Evolutionary conservation across 30 jellyfish, hydroid and myxozoan genomes (phyloP).

Genomic region (Turritopsis dohrnii): DNA sequence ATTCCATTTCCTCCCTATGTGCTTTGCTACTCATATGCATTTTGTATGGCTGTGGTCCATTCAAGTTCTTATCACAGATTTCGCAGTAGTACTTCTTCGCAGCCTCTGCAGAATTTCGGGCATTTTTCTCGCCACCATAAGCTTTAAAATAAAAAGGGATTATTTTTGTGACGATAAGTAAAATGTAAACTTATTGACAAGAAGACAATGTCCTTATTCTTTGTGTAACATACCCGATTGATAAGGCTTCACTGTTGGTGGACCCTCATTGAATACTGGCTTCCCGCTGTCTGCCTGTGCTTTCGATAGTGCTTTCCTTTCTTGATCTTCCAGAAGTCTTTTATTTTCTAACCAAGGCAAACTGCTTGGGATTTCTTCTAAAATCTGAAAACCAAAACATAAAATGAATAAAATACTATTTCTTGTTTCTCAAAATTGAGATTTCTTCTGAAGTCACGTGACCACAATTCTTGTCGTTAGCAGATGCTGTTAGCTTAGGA

Average conservation of each 20-base stretch:
- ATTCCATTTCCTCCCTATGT: conserved; percentile 83
- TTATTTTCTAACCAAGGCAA: conserved; percentile 91
- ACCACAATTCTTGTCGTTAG: too few species aligned
- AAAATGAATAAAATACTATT: too few species aligned
- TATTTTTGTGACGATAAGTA: too few species aligned
- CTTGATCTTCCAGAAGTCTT: conserved; percentile 55
- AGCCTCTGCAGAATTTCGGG: conserved; percentile 23
- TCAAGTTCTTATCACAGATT: conserved; percentile 62
- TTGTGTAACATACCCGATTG: conserved; percentile 35
- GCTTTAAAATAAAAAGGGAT: conserved; percentile 27
- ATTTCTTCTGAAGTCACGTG: too few species aligned
- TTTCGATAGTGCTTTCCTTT: conserved; percentile 15
- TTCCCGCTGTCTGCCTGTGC: conserved; percentile 12
- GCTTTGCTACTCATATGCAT: conserved; percentile 82
- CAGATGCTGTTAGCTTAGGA: too few species aligned
- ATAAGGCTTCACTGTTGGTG: conserved; percentile 22
- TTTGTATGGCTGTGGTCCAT: conserved; percentile 92
- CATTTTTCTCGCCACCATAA: conserved; percentile 43
- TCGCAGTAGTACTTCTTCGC: conserved; percentile 53
- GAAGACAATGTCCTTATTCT: not conserved
- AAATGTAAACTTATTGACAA: not conserved
- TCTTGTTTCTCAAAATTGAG: too few species aligned
- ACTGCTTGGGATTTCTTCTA: conserved; percentile 47
- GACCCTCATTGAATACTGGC: conserved; percentile 31
- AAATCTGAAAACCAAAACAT: conserved; percentile 28